Evolutionary conservation across 2,888 invertebrate genomes (phyloP).

Genomic region (Nasonovia ribisnigri): DNA sequence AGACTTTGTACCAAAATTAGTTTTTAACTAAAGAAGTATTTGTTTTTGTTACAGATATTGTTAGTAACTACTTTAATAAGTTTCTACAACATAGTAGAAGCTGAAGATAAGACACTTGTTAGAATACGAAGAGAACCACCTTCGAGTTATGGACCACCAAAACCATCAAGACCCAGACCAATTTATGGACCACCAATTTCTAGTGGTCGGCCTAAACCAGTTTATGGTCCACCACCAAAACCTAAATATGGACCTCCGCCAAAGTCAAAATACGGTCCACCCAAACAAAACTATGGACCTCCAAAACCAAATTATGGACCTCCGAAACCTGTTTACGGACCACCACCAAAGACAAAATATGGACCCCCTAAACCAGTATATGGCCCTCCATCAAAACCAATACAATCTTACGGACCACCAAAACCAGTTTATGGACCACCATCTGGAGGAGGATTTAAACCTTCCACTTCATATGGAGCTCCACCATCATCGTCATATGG

Average conservation of each 20-base stretch:
- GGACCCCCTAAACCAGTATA: conserved; percentile 68
- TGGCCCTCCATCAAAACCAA: conserved; percentile 68
- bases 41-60: conserved; percentile 61
- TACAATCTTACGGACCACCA: conserved; percentile 69
- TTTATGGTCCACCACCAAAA: conserved; percentile 68
- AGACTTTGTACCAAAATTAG: background rate
- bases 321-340: conserved; percentile 69
- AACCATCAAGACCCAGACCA: conserved; percentile 61
- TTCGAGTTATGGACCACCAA: conserved; percentile 67
- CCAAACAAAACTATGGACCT: conserved; percentile 69
- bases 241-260: conserved; percentile 65
- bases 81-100: conserved; percentile 22
- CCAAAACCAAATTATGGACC: conserved; percentile 68
- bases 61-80: conserved; percentile 34
- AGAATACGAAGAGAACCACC: conserved; percentile 70
- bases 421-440: conserved; percentile 68
- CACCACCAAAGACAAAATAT: conserved; percentile 68
- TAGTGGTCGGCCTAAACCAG: conserved; percentile 65
- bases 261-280: conserved; percentile 68
- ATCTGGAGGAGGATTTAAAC: conserved; percentile 52
- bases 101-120: conserved; percentile 66
- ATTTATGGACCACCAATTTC: conserved; percentile 64
- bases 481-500: conserved; percentile 67
- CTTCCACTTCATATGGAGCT: conserved; percentile 52
- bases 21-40: background rate